Evolutionary conservation across 2,797 vertebrate genomes (phyloP), one percentile per base, ranked within the genome.

Genomic region (Pangasius larnaudii): DNA sequence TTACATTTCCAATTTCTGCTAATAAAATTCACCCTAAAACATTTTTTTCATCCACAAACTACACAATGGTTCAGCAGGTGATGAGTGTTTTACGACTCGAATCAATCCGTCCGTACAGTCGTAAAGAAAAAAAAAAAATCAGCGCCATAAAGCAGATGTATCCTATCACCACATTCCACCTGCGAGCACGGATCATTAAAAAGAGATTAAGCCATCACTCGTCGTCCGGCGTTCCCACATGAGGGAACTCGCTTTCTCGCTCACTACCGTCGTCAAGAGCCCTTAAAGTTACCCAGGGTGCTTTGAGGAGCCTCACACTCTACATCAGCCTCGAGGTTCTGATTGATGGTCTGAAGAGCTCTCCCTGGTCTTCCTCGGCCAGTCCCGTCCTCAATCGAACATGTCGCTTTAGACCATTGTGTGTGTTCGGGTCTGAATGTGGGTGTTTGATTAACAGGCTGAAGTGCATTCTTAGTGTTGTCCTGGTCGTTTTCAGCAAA

Each of bases 161-260:
- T 84, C 30, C 82, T 36, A 59, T 74, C 33, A 9, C 69, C 49
- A 42, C 46, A 11, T 30, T 71, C 87, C 89, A 91, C 91, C 88
- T 88, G 90, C 65, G 24, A 85, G 84, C 85, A 63, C 69, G 82
- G 88, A 87, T 96, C 93, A 96, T 96, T 96, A 96, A 96, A 96
- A 96, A 93, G 93, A 96, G 95, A 95, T 96, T 96, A 96, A 91
- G 51, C 65, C 87, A 77, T 78, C 85, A 85, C 89, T 91, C 79
- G 82, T 67, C 42, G 42, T 71, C 87, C 39, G 58, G 59, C n/a
- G 8, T 80, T 58, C 80, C 72, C 75, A 90, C 65, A 81, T 65
- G 58, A 67, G 56, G 2, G 33, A 72, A 91, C 91, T 61, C 24
- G 92, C 89, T 91, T 93, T 94, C 93, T 93, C 93, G 89, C 91